phyloP scores from a whole-genome alignment of 2,113 vertebrate species.

The Amia ocellicauda region DNA sequence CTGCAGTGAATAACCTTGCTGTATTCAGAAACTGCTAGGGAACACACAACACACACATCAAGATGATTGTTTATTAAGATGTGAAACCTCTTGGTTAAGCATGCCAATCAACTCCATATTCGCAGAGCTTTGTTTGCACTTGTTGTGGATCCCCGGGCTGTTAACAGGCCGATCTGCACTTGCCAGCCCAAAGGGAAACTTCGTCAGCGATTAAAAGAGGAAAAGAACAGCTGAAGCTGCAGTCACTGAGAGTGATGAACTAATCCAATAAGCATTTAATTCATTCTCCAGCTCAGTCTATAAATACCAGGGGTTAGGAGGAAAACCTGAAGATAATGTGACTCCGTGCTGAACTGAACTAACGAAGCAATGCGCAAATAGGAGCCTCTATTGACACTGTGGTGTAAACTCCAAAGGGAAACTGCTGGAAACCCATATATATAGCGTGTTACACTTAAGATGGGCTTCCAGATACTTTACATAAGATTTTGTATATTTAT shows the following conservation, averaged over 20 bases:
- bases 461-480: too few species aligned
- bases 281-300: not conserved
- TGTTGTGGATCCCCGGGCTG: not conserved
- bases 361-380: not conserved
- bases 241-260: not conserved
- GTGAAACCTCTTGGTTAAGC: too few species aligned
- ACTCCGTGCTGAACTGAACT: not conserved
- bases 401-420: not conserved
- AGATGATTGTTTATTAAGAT: too few species aligned
- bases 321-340: not conserved
- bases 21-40: too few species aligned
- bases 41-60: too few species aligned
- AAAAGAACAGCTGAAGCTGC: slow-evolving; percentile 11
- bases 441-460: too few species aligned
- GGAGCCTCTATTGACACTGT: not conserved
- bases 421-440: too few species aligned
- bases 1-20: too few species aligned
- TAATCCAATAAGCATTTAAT: slow-evolving; percentile 9
- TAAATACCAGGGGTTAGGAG: not conserved
- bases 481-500: too few species aligned
- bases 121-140: too few species aligned
- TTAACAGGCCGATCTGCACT: not conserved
- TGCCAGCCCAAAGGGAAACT: not conserved
- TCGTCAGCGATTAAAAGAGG: slow-evolving; percentile 9
- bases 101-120: not conserved